A percentile compares a stretch with the other conserved stretches of the same genome.
phyloP scores from a whole-genome alignment of 2,888 invertebrate species.

The Teleiodes luculella region DNA sequence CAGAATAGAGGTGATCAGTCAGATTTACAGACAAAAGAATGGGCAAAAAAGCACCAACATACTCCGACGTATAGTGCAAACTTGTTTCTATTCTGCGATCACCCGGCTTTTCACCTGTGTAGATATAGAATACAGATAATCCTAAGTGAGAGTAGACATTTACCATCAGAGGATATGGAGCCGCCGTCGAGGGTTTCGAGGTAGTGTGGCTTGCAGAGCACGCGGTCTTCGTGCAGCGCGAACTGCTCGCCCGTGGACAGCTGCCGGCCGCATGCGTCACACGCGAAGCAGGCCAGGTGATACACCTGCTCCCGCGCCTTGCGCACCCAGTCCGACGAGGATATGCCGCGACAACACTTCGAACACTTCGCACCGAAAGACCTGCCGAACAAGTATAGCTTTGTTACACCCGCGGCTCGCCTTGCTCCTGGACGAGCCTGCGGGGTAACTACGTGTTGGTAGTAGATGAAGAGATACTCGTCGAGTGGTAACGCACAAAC shows the following conservation, averaged over 20 bases:
- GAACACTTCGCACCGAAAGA: conserved; percentile 98
- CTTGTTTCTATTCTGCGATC: no score
- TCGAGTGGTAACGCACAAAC: background rate
- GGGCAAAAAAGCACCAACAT: no score
- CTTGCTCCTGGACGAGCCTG: no score
- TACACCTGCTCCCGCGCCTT: conserved; percentile 96
- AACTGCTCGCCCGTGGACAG: conserved; percentile 98
- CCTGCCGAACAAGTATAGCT: conserved; percentile 73
- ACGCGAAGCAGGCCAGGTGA: conserved; percentile 99
- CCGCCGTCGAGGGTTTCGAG: conserved; percentile 96
- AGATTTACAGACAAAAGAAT: no score
- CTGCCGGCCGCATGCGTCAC: conserved; percentile 96
- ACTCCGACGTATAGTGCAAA: no score
- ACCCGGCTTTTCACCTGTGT: no score
- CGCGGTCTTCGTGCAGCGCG: conserved; percentile 94
- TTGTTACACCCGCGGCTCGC: conserved; percentile 11
- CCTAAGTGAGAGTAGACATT: background rate
- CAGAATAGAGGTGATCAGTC: no score
- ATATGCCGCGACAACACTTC: conserved; percentile 95
- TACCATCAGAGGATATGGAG: conserved; percentile 92
- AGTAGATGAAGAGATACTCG: background rate
- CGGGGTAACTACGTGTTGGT: no score
- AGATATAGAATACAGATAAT: no score
- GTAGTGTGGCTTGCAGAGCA: conserved; percentile 98
- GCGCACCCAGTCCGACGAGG: conserved; percentile 98